A percentile compares a stretch with the other conserved stretches of the same genome.
phyloP scores from a whole-genome alignment of 2,888 invertebrate genomes.

The Ochlodes sylvanus region DNA sequence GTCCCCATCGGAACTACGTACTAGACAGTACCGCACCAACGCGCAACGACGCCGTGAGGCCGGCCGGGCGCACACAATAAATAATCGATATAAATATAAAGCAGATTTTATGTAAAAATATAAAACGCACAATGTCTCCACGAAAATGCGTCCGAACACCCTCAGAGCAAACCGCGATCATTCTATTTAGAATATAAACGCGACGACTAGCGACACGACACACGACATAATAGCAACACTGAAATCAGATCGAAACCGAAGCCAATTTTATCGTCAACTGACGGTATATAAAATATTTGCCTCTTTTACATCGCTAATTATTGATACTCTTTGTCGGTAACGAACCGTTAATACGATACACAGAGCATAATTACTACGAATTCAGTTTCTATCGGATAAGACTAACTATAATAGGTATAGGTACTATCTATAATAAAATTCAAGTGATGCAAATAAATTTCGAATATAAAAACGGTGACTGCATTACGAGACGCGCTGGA shows the following conservation, averaged over 20 bases:
- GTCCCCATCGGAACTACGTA: not conserved
- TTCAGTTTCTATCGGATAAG: constrained; percentile 26
- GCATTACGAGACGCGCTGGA: constrained; percentile 23
- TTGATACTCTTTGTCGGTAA: constrained; percentile 7
- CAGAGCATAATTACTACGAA: constrained; percentile 16
- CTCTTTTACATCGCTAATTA: constrained; percentile 30
- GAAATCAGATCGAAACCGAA: constrained; percentile 11
- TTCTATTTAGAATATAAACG: constrained; percentile 35
- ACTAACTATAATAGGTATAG: constrained; percentile 22
- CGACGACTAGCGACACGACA: constrained; percentile 2
- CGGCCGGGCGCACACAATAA: constrained; percentile 16
- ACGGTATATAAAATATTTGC: constrained; percentile 33
- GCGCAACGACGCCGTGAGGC: not conserved
- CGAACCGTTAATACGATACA: constrained; percentile 13
- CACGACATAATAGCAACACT: constrained; percentile 8
- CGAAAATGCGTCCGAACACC: constrained; percentile 3
- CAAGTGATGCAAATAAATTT: constrained; percentile 21
- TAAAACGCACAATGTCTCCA: constrained; percentile 21
- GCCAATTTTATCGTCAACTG: constrained; percentile 30
- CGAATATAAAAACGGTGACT: constrained; percentile 25
- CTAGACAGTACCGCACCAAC: not conserved
- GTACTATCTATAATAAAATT: constrained; percentile 20
- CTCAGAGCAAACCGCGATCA: constrained; percentile 11
- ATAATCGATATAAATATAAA: constrained; percentile 28
- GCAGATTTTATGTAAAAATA: constrained; percentile 23